A percentile compares a stretch with the other conserved stretches of the same genome.
These are phyloP conservation scores for Sparidentex hasta DNA, from an alignment of 2,797 vertebrate species.

Conservation along the genomic window DNA sequence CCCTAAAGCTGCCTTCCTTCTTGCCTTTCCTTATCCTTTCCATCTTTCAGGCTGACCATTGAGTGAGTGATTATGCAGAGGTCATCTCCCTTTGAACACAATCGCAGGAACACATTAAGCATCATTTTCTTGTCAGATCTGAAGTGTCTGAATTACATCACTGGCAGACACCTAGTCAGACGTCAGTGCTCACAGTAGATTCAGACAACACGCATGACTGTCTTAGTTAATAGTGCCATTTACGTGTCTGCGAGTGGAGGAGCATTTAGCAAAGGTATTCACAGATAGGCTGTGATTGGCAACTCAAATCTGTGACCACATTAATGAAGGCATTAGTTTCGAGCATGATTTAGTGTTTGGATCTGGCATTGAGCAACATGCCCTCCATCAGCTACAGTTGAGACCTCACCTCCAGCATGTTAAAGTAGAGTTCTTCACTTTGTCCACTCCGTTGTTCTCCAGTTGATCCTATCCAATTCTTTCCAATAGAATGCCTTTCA, in stretches of 20 bases:
- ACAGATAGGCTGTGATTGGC: slow-evolving; percentile 43
- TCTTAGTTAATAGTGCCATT: slow-evolving; percentile 83
- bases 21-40: slow-evolving; percentile 50
- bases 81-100: slow-evolving; percentile 77
- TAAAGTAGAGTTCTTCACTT: slow-evolving; percentile 40
- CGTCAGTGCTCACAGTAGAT: slow-evolving; percentile 62
- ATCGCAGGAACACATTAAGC: slow-evolving; percentile 72
- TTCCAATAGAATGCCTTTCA: slow-evolving; percentile 71
- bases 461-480: slow-evolving; percentile 62
- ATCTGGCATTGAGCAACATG: slow-evolving; percentile 41
- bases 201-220: slow-evolving; percentile 79
- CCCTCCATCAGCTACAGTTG: slow-evolving; percentile 35
- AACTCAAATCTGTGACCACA: slow-evolving; percentile 52
- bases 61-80: slow-evolving; percentile 71
- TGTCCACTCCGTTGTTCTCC: slow-evolving; percentile 36
- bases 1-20: slow-evolving; percentile 14
- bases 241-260: slow-evolving; percentile 73
- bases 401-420: slow-evolving; percentile 51
- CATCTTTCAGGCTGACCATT: slow-evolving; percentile 61
- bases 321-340: slow-evolving; percentile 58
- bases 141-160: slow-evolving; percentile 83
- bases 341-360: slow-evolving; percentile 36
- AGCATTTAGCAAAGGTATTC: slow-evolving; percentile 72
- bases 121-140: slow-evolving; percentile 83
- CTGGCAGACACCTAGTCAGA: slow-evolving; percentile 65